phyloP scores from a whole-genome alignment of 2,113 vertebrate species.

The Uropsilus gracilis region DNA sequence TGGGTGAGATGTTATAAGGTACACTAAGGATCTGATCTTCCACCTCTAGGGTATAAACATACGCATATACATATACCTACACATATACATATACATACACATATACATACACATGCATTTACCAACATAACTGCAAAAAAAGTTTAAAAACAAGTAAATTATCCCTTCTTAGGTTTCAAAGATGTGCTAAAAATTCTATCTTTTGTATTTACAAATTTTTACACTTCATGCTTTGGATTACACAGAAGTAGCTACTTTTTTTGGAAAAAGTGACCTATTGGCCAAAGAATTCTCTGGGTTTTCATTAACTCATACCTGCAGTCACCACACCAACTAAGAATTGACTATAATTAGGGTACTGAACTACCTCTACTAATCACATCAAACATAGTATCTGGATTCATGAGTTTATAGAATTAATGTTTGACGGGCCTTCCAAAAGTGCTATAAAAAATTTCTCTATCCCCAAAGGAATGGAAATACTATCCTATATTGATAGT shows the following conservation, averaged over 20 bases:
- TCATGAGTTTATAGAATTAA: neutral
- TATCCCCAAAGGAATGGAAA: neutral
- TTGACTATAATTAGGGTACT: neutral
- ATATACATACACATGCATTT: too few species aligned
- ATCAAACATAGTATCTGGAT: neutral
- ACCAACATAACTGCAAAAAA: neutral
- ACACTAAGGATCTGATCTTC: too few species aligned
- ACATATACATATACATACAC: too few species aligned
- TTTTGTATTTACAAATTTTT: neutral
- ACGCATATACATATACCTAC: too few species aligned
- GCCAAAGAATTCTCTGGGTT: neutral
- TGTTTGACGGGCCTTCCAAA: neutral
- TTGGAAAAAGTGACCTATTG: neutral
- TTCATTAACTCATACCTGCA: neutral
- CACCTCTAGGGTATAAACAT: too few species aligned
- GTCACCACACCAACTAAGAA: neutral
- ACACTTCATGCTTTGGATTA: neutral
- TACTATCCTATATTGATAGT: neutral
- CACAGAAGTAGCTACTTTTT: neutral
- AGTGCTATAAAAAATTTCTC: neutral
- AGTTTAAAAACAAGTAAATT: neutral
- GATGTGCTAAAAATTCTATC: neutral
- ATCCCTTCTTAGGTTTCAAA: neutral
- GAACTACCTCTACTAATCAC: neutral
- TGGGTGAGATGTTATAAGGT: too few species aligned